Percentiles rank a stretch among this genome's conserved stretches.
phyloP scores from a whole-genome alignment of 1,140 invertebrate species.

The Plectrocnemia conspersa region DNA sequence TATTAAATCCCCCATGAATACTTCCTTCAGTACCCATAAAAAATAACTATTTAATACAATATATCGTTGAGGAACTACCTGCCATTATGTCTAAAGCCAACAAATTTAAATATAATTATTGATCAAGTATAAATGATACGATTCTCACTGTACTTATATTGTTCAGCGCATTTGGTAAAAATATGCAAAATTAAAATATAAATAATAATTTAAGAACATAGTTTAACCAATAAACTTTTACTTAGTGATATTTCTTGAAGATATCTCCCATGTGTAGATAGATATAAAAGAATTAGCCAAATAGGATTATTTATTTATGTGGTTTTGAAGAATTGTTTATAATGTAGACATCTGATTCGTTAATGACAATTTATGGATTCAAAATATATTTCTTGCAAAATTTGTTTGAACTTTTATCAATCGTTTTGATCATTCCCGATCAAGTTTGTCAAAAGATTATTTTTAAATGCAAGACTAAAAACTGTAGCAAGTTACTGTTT shows the following conservation, averaged over 20 bases:
- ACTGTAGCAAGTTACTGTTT: no score
- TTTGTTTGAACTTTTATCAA: no score
- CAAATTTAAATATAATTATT: not conserved
- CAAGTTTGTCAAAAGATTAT: no score
- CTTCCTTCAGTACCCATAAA: not conserved
- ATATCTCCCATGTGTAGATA: not conserved
- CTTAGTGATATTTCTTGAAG: not conserved
- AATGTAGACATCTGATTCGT: no score
- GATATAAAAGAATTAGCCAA: not conserved
- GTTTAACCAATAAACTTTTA: not conserved
- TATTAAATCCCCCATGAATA: constrained; percentile 1
- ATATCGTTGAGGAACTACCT: no score
- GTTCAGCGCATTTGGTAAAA: no score
- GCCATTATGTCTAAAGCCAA: no score
- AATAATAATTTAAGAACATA: not conserved
- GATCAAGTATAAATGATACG: not conserved
- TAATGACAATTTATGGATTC: no score
- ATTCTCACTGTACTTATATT: not conserved
- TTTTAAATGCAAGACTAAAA: no score
- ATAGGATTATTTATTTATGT: not conserved
- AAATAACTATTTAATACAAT: no score
- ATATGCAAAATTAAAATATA: not conserved
- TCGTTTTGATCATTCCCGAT: no score
- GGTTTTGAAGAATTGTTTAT: not conserved
- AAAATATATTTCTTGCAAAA: no score